phyloP scores from a whole-genome alignment of 2,797 vertebrate genomes.

The Pangasius larnaudii region DNA sequence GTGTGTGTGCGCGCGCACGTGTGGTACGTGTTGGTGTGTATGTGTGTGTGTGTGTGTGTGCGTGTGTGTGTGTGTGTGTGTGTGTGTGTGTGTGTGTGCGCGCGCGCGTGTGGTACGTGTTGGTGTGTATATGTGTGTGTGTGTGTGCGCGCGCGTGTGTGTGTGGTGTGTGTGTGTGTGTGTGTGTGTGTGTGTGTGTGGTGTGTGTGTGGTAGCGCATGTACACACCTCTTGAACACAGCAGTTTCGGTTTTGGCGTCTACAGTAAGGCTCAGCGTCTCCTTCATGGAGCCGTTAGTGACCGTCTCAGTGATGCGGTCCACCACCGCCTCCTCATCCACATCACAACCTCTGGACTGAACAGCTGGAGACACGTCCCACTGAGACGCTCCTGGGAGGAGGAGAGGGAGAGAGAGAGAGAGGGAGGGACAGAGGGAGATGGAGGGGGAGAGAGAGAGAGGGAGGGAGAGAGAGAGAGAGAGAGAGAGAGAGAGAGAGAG shows the following conservation, averaged over 20 bases:
- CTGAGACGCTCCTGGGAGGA: conserved; percentile 67
- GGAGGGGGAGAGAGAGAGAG: too few relatives aligned
- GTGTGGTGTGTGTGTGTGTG: background rate
- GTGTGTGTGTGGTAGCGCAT: background rate
- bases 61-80: background rate
- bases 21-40: too few relatives aligned
- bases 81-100: too few relatives aligned
- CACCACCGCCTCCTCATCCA: conserved; percentile 76
- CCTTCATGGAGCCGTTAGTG: conserved; percentile 98
- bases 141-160: background rate
- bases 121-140: background rate
- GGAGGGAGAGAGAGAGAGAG: too few relatives aligned
- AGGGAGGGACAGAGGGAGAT: too few relatives aligned
- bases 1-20: too few relatives aligned
- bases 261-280: conserved; percentile 97
- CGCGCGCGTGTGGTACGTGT: too few relatives aligned
- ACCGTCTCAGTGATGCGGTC: conserved; percentile 97
- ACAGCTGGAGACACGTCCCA: conserved; percentile 75
- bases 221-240: conserved; percentile 95
- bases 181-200: background rate
- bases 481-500: too few relatives aligned
- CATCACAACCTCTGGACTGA: conserved; percentile 79
- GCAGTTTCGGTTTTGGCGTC: conserved; percentile 99
- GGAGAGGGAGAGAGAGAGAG: too few relatives aligned
- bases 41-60: too few relatives aligned